Percentiles rank a stretch among this genome's conserved stretches.
Conservation (phyloP, 2,797 vertebrate genomes). For the Phrynocephalus forsythii region DNA sequence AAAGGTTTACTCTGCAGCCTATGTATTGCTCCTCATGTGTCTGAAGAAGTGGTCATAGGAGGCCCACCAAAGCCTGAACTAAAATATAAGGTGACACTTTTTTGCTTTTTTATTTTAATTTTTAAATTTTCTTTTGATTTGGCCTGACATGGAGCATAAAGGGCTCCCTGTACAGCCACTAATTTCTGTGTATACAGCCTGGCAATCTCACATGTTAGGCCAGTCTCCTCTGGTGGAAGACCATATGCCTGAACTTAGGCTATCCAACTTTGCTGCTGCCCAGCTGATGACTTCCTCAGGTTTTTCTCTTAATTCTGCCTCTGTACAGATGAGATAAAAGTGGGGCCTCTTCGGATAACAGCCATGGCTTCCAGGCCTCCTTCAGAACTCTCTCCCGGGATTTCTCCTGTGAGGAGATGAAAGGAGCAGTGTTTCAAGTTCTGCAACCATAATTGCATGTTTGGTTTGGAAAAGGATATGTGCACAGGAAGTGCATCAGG, state of each 20-base stretch:
- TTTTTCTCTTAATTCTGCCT: constrained; percentile 10
- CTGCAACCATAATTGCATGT: constrained; percentile 44
- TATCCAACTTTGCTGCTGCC: not conserved
- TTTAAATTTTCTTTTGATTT: no score
- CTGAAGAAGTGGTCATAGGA: no score
- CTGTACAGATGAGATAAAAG: constrained; percentile 8
- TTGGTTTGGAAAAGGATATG: constrained; percentile 43
- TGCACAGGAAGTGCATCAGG: constrained; percentile 34
- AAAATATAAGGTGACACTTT: no score
- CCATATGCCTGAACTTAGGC: no score
- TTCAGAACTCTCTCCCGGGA: not conserved
- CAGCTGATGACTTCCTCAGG: not conserved
- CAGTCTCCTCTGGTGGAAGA: not conserved
- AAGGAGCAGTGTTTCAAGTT: constrained; percentile 37
- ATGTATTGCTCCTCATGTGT: no score
- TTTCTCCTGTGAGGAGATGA: constrained; percentile 29
- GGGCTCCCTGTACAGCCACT: no score
- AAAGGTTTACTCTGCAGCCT: no score
- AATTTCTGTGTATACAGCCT: not conserved
- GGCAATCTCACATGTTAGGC: not conserved
- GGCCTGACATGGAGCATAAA: no score
- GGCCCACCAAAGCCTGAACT: no score
- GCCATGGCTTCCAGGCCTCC: not conserved
- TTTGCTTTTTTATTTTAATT: no score
- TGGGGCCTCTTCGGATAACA: constrained; percentile 16